Percentiles rank a stretch among this genome's conserved stretches.
These are phyloP conservation scores for Crenuchus spilurus DNA, from an alignment of 2,797 vertebrate genomes.

Conservation along the genomic window DNA sequence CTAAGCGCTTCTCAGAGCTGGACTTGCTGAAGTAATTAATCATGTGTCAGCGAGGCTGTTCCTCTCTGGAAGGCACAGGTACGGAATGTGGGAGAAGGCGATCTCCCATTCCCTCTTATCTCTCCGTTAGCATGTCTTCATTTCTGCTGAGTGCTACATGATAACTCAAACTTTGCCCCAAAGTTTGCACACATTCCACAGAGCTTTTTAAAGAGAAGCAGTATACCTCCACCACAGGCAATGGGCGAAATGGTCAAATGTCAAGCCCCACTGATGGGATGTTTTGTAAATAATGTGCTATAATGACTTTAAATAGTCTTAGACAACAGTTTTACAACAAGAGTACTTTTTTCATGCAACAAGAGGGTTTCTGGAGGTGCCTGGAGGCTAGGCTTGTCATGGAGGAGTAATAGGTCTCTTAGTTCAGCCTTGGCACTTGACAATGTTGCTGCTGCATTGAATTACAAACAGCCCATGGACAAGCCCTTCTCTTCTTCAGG, in stretches of 20 bases:
- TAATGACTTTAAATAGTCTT: slow-evolving; percentile 72
- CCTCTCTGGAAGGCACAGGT: slow-evolving; percentile 46
- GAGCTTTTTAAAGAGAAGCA: slow-evolving; percentile 56
- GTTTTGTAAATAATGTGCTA: slow-evolving; percentile 64
- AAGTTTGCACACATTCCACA: slow-evolving; percentile 69
- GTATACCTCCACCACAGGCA: slow-evolving; percentile 62
- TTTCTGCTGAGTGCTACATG: slow-evolving; percentile 66
- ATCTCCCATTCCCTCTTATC: slow-evolving; percentile 48
- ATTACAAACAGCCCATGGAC: slow-evolving; percentile 66
- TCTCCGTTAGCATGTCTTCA: slow-evolving; percentile 49
- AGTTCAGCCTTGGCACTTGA: slow-evolving; percentile 60
- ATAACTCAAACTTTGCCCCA: slow-evolving; percentile 63
- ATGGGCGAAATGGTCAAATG: slow-evolving; percentile 68
- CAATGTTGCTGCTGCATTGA: slow-evolving; percentile 66
- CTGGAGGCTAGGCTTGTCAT: slow-evolving; percentile 67
- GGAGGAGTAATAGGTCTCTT: slow-evolving; percentile 62
- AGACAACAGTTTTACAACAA: slow-evolving; percentile 71
- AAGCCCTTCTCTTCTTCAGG: slow-evolving; percentile 57
- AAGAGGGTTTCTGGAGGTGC: slow-evolving; percentile 61
- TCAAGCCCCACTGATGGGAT: slow-evolving; percentile 64
- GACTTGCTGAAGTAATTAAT: slow-evolving; percentile 47
- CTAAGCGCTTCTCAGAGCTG: slow-evolving; percentile 33
- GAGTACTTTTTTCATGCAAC: slow-evolving; percentile 67
- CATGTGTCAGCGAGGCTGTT: slow-evolving; percentile 49
- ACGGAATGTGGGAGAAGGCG: slow-evolving; percentile 51